Evolutionary conservation across 1,140 invertebrate species (phyloP).

Genomic region (Drosophila pandora): DNA sequence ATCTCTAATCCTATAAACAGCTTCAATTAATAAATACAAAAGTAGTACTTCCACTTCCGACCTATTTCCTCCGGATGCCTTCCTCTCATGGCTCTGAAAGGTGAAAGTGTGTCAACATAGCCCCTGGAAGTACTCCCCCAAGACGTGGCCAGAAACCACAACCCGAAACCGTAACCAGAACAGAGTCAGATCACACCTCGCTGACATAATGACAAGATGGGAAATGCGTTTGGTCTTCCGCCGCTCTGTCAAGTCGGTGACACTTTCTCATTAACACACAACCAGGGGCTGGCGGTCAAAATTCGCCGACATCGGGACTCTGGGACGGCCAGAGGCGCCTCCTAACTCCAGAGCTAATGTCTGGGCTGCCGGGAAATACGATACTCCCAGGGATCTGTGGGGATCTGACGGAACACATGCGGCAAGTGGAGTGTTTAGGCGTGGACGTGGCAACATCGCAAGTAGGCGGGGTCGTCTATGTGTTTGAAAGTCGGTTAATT

Average conservation of each 20-base stretch:
- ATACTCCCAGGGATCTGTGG: conserved; percentile 22
- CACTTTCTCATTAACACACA: conserved; percentile 78
- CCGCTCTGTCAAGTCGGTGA: conserved; percentile 72
- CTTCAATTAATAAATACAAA: too few species aligned
- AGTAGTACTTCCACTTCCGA: not conserved
- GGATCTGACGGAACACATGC: conserved; percentile 65
- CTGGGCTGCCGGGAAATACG: conserved; percentile 49
- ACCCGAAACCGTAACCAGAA: conserved; percentile 19
- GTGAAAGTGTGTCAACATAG: conserved; percentile 52
- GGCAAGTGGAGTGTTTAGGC: conserved; percentile 69
- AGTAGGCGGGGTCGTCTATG: conserved; percentile 44
- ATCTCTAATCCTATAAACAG: not conserved
- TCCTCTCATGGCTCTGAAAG: conserved; percentile 10
- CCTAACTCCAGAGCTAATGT: conserved; percentile 62
- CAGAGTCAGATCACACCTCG: conserved; percentile 50
- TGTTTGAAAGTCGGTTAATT: conserved; percentile 81
- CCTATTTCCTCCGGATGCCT: conserved; percentile 5
- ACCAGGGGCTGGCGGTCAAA: conserved; percentile 32
- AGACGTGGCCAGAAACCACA: not conserved
- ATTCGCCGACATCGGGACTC: conserved; percentile 31
- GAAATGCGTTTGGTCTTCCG: conserved; percentile 66
- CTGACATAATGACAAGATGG: conserved; percentile 65
- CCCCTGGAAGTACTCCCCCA: conserved; percentile 25
- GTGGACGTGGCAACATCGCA: conserved; percentile 51
- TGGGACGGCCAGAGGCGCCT: conserved; percentile 24